Evolutionary conservation across 2,888 invertebrate genomes (phyloP), one percentile per base, ranked within the genome.

Genomic region (Lordiphosa andalusiaca): DNA sequence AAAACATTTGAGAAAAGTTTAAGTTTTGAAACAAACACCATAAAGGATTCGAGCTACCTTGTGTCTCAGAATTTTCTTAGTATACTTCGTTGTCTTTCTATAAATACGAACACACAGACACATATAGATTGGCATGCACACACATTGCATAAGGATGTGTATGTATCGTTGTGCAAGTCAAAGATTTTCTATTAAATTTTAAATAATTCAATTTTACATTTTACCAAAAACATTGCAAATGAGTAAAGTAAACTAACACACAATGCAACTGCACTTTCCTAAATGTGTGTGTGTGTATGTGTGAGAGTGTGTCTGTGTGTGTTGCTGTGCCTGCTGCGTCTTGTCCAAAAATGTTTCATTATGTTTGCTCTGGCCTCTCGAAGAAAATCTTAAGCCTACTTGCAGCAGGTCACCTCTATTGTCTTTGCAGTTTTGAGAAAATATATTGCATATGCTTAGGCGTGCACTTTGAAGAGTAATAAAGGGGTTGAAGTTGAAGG

Each of bases 161-260:
- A 53, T 57, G 58, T 71, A 59, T 61, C 57, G 78, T 69, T 64
- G 71, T 69, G 73, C 73, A 72, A 76, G 80, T 75, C 73, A 77
- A 80, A 80, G 84, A 81, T 71, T 81, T 83, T 83, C 71, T 83
- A 81, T 81, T 83, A 83, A 73, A 81, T 81, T 83, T 81, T 81
- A 81, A 81, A 81, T 81, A 81, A 81, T 81, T 81, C 81, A 81
- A 81, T 81, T 81, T 81, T 83, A 81, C 81, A 83, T 83, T 81
- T 75, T 81, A 68, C 77, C 84, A 71, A 80, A 80, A 83, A 83
- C 81, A 73, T 66, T 65, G 73, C 75, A 81, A 80, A 80, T 80
- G 84, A 80, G 84, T 74, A 77, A 73, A 83, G 77, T 62, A 80
- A 80, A 74, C 75, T 52, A 60, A 54, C 21, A 44, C 35, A 50